These are phyloP conservation scores for Hoplodrina blanda DNA, from an alignment of 2,888 invertebrate species.

Conservation along the genomic window DNA sequence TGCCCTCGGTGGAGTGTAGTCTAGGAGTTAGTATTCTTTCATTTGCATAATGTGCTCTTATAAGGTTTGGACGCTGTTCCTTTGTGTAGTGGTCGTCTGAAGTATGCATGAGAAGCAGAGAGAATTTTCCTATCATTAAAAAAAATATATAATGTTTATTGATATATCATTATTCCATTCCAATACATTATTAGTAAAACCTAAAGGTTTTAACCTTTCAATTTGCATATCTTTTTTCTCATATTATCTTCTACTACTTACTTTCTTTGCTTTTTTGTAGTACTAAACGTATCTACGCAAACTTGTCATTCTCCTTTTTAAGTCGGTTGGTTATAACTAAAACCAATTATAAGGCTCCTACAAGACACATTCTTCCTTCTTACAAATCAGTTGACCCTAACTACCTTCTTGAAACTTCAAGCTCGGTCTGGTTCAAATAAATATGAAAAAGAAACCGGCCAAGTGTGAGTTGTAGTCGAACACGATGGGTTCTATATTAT, in stretches of 20 bases:
- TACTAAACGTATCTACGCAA: too few species aligned
- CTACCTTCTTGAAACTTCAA: constrained; percentile 2
- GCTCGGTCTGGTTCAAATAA: constrained; percentile 2
- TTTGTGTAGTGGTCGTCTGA: constrained; percentile 24
- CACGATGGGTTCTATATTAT: too few species aligned
- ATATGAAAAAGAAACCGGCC: constrained; percentile 7
- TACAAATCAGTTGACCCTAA: background rate
- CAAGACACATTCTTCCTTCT: background rate
- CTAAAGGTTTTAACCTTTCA: too few species aligned
- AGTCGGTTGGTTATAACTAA: too few species aligned
- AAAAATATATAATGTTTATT: too few species aligned
- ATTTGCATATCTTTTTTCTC: too few species aligned
- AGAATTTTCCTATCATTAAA: background rate
- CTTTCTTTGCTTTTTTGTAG: too few species aligned
- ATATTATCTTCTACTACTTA: too few species aligned
- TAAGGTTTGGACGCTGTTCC: constrained; percentile 18
- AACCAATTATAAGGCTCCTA: background rate
- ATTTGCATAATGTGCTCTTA: constrained; percentile 51
- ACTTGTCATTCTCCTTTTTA: too few species aligned
- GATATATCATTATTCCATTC: too few species aligned
- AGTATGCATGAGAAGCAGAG: background rate
- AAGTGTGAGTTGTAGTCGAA: too few species aligned
- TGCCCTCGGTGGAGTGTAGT: constrained; percentile 18
- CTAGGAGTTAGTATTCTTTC: constrained; percentile 45
- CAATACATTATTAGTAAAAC: too few species aligned